Percentiles rank a stretch among this genome's conserved stretches.
Evolutionary conservation across 2,888 invertebrate species (phyloP).

Genomic region (Alloplasta piceator): DNA sequence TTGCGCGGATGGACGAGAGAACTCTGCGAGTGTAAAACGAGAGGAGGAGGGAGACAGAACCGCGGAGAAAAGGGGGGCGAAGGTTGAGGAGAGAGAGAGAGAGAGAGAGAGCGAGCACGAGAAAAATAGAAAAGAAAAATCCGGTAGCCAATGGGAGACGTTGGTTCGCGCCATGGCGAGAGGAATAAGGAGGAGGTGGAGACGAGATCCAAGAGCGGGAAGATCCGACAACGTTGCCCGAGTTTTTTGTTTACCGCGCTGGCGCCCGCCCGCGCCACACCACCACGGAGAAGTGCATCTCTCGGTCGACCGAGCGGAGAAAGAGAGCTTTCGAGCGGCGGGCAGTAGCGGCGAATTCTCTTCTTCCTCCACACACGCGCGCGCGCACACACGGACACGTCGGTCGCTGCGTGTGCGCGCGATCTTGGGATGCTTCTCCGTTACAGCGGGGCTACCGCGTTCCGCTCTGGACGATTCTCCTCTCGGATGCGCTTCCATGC

Average conservation of each 20-base stretch:
- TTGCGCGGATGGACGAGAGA: slow-evolving; percentile 55
- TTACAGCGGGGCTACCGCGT: slow-evolving; percentile 19
- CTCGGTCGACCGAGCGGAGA: slow-evolving; percentile 58
- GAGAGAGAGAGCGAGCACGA: slow-evolving; percentile 58
- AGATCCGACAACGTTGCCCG: slow-evolving; percentile 82
- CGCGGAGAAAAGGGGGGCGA: slow-evolving; percentile 57
- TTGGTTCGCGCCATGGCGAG: slow-evolving; percentile 43
- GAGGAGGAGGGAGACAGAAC: slow-evolving; percentile 54
- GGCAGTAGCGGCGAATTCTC: neutral
- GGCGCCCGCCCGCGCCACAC: slow-evolving; percentile 62
- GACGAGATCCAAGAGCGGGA: slow-evolving; percentile 75
- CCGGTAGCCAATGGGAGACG: slow-evolving; percentile 76
- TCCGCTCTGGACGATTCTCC: slow-evolving; percentile 42
- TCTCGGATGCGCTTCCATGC: neutral
- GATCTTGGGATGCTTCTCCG: neutral
- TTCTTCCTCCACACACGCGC: neutral
- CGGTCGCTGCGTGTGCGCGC: too few relatives aligned
- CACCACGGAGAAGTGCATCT: slow-evolving; percentile 70
- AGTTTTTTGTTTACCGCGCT: slow-evolving; percentile 81
- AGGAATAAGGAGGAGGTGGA: slow-evolving; percentile 65
- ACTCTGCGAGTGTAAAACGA: slow-evolving; percentile 53
- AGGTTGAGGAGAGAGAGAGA: slow-evolving; percentile 34
- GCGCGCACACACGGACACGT: neutral
- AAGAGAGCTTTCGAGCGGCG: neutral
- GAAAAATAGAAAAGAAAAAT: slow-evolving; percentile 77